Percentiles rank a stretch among this genome's conserved stretches.
Evolutionary conservation across 2,113 vertebrate genomes (phyloP).

Genomic region (Lagopus leucura): DNA sequence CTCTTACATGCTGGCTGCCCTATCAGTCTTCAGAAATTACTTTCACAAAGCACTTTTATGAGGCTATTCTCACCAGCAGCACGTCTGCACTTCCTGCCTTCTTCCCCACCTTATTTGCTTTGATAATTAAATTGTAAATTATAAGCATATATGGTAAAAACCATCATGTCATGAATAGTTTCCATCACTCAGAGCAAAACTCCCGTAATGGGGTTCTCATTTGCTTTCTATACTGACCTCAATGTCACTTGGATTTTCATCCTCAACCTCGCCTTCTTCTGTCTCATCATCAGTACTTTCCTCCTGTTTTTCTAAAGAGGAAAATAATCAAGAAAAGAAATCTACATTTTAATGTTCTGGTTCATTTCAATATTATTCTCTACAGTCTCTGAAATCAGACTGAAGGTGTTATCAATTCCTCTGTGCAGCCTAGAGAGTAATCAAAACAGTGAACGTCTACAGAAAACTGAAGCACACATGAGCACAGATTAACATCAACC

Average conservation of each 20-base stretch:
- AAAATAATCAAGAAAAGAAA: background rate
- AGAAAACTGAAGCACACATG: background rate
- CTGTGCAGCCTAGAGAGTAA: background rate
- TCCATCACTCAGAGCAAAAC: background rate
- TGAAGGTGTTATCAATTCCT: background rate
- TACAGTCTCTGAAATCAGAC: slow-evolving; percentile 15
- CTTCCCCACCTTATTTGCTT: background rate
- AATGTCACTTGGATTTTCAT: slow-evolving; percentile 80
- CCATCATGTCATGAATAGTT: background rate
- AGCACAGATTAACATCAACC: background rate
- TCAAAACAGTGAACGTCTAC: background rate
- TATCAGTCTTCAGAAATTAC: background rate
- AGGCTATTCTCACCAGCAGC: background rate
- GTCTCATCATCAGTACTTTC: slow-evolving; percentile 87
- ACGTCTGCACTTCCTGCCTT: background rate
- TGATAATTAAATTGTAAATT: background rate
- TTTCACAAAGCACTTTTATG: background rate
- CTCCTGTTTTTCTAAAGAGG: slow-evolving; percentile 77
- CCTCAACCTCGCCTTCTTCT: slow-evolving; percentile 84
- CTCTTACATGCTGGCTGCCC: background rate
- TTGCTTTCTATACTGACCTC: slow-evolving; percentile 75
- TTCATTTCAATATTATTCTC: background rate
- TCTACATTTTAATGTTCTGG: background rate
- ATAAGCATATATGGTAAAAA: background rate
- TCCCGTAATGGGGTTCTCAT: background rate